Percentiles rank a stretch among this genome's conserved stretches.
Conservation (phyloP, 2,113 vertebrate species). For the Cheirogaleus medius region DNA sequence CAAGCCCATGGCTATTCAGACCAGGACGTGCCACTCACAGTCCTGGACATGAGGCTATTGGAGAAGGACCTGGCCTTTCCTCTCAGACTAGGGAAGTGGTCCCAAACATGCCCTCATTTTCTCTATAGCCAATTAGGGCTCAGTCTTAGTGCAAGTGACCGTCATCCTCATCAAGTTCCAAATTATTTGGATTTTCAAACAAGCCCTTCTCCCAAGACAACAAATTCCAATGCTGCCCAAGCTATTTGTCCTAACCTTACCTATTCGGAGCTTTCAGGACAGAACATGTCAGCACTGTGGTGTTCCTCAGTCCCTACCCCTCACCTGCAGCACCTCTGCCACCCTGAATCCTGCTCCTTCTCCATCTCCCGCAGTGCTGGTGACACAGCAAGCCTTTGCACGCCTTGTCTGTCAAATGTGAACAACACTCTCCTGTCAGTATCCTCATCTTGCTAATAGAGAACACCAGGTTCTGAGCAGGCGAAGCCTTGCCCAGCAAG, state of each 20-base stretch:
- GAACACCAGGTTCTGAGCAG: background rate
- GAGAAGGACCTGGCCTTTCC: background rate
- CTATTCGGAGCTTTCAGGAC: background rate
- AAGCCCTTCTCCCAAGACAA: background rate
- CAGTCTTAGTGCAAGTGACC: background rate
- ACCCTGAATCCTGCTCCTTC: background rate
- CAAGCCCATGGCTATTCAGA: rapidly evolving
- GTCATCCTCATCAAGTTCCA: background rate
- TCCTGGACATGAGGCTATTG: background rate
- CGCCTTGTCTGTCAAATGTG: background rate
- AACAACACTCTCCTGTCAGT: background rate
- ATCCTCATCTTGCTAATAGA: background rate
- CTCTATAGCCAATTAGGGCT: background rate
- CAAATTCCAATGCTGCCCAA: background rate
- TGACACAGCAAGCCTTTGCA: background rate
- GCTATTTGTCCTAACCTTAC: background rate
- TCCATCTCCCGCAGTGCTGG: background rate
- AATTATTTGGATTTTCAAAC: background rate
- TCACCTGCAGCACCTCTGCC: background rate
- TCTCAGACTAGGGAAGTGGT: background rate
- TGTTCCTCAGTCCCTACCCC: rapidly evolving
- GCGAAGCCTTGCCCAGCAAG: background rate
- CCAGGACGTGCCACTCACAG: background rate
- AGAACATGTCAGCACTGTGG: rapidly evolving
- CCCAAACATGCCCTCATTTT: background rate